Evolutionary conservation across 2,113 vertebrate genomes (phyloP).

Genomic region (Odobenus rosmarus): DNA sequence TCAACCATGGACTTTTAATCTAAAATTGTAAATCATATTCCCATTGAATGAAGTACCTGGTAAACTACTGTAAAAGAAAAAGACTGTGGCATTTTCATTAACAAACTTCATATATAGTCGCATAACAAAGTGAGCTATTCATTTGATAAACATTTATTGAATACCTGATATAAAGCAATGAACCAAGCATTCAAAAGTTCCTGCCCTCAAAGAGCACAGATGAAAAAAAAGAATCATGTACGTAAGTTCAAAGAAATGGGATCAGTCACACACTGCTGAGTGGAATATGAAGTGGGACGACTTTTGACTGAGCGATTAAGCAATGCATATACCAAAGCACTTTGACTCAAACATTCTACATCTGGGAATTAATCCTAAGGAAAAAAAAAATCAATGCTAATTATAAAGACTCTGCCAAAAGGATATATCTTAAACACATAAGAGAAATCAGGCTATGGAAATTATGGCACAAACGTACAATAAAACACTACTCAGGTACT

Average conservation of each 20-base stretch:
- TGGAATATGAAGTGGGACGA: background rate
- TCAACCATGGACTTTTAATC: background rate
- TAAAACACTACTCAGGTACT: background rate
- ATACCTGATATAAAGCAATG: background rate
- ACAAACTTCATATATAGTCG: background rate
- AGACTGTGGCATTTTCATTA: slow-evolving; percentile 9
- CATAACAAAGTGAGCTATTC: background rate
- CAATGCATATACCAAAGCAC: background rate
- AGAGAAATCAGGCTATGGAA: background rate
- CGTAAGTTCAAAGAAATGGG: background rate
- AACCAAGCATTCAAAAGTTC: background rate
- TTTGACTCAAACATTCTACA: background rate
- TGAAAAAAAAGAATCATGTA: background rate
- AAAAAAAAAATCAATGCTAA: background rate
- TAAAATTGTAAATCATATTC: background rate
- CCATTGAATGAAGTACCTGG: background rate
- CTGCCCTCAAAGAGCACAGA: background rate
- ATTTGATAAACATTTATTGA: slow-evolving; percentile 5
- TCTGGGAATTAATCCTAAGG: background rate
- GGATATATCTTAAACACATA: background rate
- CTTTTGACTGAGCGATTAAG: background rate
- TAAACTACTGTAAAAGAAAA: background rate
- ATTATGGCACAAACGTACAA: background rate
- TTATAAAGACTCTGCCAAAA: slow-evolving; percentile 8
- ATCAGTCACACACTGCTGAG: background rate